Base-by-base conservation (phyloP, 1,140 invertebrate species). In the Camponotus pennsylvanicus region DNA sequence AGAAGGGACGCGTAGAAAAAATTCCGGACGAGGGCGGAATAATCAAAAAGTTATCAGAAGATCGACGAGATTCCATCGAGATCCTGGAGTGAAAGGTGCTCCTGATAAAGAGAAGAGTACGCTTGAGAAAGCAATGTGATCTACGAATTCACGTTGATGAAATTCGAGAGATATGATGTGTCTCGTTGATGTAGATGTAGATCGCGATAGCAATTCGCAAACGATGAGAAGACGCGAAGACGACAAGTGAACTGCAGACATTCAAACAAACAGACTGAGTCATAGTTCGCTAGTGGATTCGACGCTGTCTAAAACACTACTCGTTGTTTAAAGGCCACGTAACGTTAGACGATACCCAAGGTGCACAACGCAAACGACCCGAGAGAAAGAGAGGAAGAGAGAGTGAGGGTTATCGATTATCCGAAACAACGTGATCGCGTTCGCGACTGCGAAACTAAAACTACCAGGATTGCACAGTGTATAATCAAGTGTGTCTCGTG, bases 371-470 rank as follows among this genome's bases (percentile, higher is more conserved):
- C 63, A n/a, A 37, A 8, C 63, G 32, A 69, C 34, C 49, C 4
- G 49, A 15, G 49, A 49, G 11, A 13, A 3, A 49, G 45, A 52
- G 13, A 52, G 15, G 13, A 0, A 52, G 13, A 52, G 49, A 52
- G 49, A 34, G 15, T 7, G 77, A 42, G 49, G 55, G 21, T 8
- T 80, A 80, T 80, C 64, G 78, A 80, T 80, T 80, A 70, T 32
- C 9, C 64, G 42, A 34, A 52, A 42, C 67, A 79, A 55, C 45
- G 77, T 63, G 18, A 63, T n/a, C 13, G 32, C 13, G 21, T 55
- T 57, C 40, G 45, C 77, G 5, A 57, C 77, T 49, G 34, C 78
- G 64, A 80, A 57, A 57, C 61, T 55, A 57, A 80, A 70, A 66
- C 37, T 45, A 9, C 15, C 21, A 27, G 15, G 49, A 69, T 80